Base-by-base conservation (phyloP, 1,140 invertebrate genomes). In the Papilio aristodemus region DNA sequence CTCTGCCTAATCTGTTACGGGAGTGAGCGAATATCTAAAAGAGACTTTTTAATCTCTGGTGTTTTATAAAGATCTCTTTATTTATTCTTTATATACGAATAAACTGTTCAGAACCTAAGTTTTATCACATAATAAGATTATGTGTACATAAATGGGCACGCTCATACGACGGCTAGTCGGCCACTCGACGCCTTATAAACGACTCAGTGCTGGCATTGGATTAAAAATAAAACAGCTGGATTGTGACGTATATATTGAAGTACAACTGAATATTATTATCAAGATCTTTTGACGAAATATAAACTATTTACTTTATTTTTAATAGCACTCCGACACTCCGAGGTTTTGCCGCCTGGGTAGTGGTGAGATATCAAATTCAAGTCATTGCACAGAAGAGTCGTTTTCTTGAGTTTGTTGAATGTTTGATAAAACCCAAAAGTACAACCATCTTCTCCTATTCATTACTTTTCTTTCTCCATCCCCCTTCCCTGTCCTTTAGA, bases 201-300 rank as follows among this genome's bases (percentile, higher is more conserved):
- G 14, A 11, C 43, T 19, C 43, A 10, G 17, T 17, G 19, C 43
- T 50, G 38, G 43, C 27, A 57, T 36, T 63, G 41, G 27, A 17
- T 13, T 66, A 60, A 63, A 62, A 50, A 43, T 50, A n/a, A 19
- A 46, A n/a, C 22, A 17, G 10, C 19, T 63, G 2, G 50, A 19
- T 36, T 59, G 10, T 50, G 5, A 17, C 6, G 17, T 46, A 17
- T 46, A 46, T 46, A 19, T 17, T 19, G 8, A 17, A 46, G 14
- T 43, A 43, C 3, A 46, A 6, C 19, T 46, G 10, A 46, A 10
- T 17, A 1, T 0, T 0, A 46, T 8, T 46, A 19, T 19, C 19
- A 1, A 46, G 7, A 19, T 46, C 14, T 46, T 46, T 46, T 0
- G n/a, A 17, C 8, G 6, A n/a, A n/a, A n/a, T n/a, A n/a, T n/a